Conservation (phyloP, 2,888 invertebrate species). For the Panzeria rudis region DNA sequence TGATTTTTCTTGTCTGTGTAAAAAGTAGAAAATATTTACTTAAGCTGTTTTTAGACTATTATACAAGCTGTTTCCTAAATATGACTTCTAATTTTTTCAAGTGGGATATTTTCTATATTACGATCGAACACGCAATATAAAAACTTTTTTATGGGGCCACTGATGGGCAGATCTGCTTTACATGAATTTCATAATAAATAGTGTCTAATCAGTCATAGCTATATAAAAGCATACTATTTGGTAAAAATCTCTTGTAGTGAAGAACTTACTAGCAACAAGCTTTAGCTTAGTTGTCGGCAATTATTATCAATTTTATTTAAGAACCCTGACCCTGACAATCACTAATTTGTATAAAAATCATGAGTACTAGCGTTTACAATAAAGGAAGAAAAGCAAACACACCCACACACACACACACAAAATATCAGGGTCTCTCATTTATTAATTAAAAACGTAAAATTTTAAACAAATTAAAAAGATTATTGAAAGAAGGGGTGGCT, state of each 20-base stretch:
- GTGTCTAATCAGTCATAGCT: background rate
- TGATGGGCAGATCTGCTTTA: background rate
- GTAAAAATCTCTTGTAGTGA: background rate
- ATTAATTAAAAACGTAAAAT: slow-evolving; percentile 52
- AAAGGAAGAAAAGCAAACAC: background rate
- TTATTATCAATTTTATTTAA: slow-evolving; percentile 2
- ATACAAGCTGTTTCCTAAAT: no score
- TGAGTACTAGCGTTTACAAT: background rate
- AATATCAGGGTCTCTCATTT: slow-evolving; percentile 51
- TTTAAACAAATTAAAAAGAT: slow-evolving; percentile 64
- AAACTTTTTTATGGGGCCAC: background rate
- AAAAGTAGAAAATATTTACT: no score
- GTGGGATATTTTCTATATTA: no score
- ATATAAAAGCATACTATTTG: background rate
- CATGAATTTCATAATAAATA: background rate
- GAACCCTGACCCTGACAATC: slow-evolving; percentile 61
- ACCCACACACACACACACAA: background rate
- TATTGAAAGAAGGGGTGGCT: slow-evolving; percentile 54
- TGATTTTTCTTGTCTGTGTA: no score
- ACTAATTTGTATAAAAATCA: slow-evolving; percentile 11
- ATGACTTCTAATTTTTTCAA: no score
- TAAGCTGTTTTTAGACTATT: no score
- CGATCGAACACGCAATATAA: no score
- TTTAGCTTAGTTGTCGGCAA: background rate
- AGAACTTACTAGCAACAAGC: no score